Evolutionary conservation across 2,888 invertebrate genomes (phyloP).

Genomic region (Phaedon cochleariae): DNA sequence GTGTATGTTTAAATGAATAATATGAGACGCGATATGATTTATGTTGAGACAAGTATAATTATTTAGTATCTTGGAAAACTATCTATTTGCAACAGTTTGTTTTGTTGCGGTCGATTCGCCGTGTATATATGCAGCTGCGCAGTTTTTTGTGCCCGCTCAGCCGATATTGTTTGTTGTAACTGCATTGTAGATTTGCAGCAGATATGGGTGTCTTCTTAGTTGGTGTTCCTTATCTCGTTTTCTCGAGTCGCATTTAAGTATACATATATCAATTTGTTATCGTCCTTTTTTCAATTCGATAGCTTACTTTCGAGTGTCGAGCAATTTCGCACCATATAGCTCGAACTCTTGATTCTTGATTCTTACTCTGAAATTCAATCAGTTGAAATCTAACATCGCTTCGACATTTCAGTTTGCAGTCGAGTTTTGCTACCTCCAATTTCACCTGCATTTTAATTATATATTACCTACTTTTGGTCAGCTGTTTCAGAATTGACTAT

Average conservation of each 20-base stretch:
- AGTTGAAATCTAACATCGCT: no score
- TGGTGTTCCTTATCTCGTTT: neutral
- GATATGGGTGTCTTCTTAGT: neutral
- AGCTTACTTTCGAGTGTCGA: no score
- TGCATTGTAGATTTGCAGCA: neutral
- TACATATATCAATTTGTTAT: no score
- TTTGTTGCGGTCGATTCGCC: neutral
- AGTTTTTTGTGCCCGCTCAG: neutral
- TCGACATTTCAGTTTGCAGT: no score
- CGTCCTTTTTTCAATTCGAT: no score
- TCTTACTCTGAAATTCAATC: no score
- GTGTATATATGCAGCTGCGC: neutral
- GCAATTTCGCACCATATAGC: no score
- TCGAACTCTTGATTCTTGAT: no score
- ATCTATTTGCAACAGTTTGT: conserved; percentile 12
- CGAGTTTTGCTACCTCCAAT: no score
- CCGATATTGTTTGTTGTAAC: neutral
- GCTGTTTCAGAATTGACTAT: no score
- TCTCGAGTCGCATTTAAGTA: neutral
- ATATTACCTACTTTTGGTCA: no score
- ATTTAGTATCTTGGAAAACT: conserved; percentile 20
- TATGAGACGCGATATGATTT: conserved; percentile 27
- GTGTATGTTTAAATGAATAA: conserved; percentile 45
- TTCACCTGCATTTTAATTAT: no score
- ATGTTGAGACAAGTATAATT: conserved; percentile 30